A percentile compares a stretch with the other conserved stretches of the same genome.
Conservation (phyloP, 2,888 invertebrate species). For the Lymantria dispar region DNA sequence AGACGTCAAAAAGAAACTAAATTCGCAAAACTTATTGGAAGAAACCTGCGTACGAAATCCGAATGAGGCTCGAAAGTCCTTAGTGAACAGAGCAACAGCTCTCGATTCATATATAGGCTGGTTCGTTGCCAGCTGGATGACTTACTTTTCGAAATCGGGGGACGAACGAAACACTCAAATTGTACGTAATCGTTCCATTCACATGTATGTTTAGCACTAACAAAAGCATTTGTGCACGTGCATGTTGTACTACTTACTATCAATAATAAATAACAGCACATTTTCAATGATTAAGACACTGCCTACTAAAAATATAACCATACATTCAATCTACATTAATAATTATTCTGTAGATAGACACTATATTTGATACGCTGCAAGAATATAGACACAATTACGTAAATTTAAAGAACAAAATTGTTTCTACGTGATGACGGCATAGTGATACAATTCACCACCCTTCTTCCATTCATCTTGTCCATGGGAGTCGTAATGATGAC, state of each 20-base stretch:
- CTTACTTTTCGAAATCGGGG: constrained; percentile 61
- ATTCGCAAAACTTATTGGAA: constrained; percentile 29
- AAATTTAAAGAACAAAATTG: too few relatives aligned
- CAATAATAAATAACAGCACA: neutral
- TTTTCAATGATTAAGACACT: too few relatives aligned
- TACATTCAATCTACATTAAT: too few relatives aligned
- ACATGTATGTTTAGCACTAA: constrained; percentile 16
- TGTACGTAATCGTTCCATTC: constrained; percentile 57
- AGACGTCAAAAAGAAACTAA: constrained; percentile 48
- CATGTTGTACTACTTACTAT: constrained; percentile 8
- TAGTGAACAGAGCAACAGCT: constrained; percentile 65
- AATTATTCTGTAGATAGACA: too few relatives aligned
- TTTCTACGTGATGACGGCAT: too few relatives aligned
- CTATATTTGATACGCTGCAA: too few relatives aligned
- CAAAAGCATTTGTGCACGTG: constrained; percentile 29
- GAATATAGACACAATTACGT: too few relatives aligned
- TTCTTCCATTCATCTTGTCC: too few relatives aligned
- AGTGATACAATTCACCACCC: too few relatives aligned
- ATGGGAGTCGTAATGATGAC: too few relatives aligned
- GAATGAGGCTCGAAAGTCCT: constrained; percentile 54
- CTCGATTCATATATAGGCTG: constrained; percentile 74
- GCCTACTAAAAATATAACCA: too few relatives aligned
- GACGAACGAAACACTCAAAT: constrained; percentile 66
- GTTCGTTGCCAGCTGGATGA: constrained; percentile 72
- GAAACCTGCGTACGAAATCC: constrained; percentile 61